These are phyloP conservation scores for Contarinia nasturtii DNA, from an alignment of 1,140 invertebrate genomes.

Conservation along the genomic window DNA sequence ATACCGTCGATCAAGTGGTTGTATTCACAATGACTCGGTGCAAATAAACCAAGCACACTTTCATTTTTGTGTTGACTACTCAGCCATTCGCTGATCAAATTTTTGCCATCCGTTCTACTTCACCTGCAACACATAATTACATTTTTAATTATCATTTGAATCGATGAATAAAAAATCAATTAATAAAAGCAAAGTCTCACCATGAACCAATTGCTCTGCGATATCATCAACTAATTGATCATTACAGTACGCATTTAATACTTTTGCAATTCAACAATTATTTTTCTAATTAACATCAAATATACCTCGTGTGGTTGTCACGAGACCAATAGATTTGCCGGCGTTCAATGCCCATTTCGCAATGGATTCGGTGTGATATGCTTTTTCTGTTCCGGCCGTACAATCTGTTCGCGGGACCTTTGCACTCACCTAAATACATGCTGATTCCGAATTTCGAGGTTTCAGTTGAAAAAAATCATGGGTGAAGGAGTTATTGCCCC, in stretches of 20 bases:
- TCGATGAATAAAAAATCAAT: conserved; percentile 21
- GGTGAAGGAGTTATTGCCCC: too few species aligned
- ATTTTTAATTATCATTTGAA: conserved; percentile 29
- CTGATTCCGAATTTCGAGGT: too few species aligned
- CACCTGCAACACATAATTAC: conserved; percentile 40
- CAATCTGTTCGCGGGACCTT: conserved; percentile 38
- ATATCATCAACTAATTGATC: conserved; percentile 35
- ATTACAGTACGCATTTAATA: conserved; percentile 18
- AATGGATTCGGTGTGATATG: conserved; percentile 40
- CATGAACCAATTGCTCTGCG: conserved; percentile 49
- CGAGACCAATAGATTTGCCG: conserved; percentile 53
- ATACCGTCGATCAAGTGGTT: conserved; percentile 31
- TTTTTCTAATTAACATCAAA: neutral
- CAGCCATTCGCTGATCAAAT: conserved; percentile 47
- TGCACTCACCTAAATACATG: conserved; percentile 27
- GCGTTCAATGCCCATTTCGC: conserved; percentile 50
- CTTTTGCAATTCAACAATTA: too few species aligned
- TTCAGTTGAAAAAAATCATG: too few species aligned
- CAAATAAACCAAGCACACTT: conserved; percentile 28
- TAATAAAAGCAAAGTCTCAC: too few species aligned
- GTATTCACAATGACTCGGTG: conserved; percentile 29
- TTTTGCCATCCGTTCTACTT: conserved; percentile 32
- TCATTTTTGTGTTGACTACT: conserved; percentile 28
- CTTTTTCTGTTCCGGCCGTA: conserved; percentile 28
- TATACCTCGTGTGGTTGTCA: conserved; percentile 64